Evolutionary conservation across 2,113 vertebrate species (phyloP), one percentile per base, ranked within the genome.

Genomic region (Castor canadensis): DNA sequence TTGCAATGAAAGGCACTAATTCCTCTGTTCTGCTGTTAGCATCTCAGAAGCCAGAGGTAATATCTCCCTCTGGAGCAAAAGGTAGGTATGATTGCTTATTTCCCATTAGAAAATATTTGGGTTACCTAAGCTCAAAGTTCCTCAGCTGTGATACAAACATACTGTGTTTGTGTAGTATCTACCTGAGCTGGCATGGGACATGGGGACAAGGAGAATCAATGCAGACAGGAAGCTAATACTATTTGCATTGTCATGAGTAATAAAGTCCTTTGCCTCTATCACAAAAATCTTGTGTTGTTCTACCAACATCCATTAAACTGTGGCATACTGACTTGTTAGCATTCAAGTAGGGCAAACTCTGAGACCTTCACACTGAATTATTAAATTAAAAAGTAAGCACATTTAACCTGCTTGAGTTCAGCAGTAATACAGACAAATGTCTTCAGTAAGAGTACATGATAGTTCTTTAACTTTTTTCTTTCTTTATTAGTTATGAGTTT

Each of bases 401-500:
- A 60, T 77, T 92, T 93, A 58, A 95, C 12, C 28, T 91, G 80
- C 38, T 66, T 79, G 16, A 80, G 15, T 30, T 54, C 26, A 90
- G 35, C 35, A 91, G n/a, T 80, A 83, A 92, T 9, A 89, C 13
- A 92, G 85, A 80, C 35, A 64, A 43, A 26, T 43, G 40, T 93
- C 35, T 95, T 92, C 72, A 77, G 28, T 81, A 86, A 85, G 9
- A 62, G 67, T 17, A 89, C 11, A 45, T 62, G 54, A 45, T 64
- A 80, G 22, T 94, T 22, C 20, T 92, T 89, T 71, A n/a, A 64
- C 95, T 94, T 56, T 93, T 92, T 89, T 28, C 20, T 96, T 97
- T 97, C 60, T 20, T 56, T 95, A 93, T 95, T 97, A 99, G 99
- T 94, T 88, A 96, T 11, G 99, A 99, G 96, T 97, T 99, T 96